Base-by-base conservation (phyloP, 2,113 vertebrate species). In the Haemorhous mexicanus region DNA sequence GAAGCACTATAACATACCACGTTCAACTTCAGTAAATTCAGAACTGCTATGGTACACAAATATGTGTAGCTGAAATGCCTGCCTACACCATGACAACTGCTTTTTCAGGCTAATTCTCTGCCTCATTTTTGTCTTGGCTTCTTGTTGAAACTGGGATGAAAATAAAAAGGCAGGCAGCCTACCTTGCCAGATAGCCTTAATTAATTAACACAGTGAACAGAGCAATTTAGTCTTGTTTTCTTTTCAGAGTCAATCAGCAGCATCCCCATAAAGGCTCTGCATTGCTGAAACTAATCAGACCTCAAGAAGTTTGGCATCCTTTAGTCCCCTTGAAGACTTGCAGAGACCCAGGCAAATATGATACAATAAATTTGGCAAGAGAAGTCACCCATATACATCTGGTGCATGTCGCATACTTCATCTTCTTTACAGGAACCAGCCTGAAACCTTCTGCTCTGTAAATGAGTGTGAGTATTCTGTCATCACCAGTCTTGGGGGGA, bases 301-400 rank as follows among this genome's bases (percentile, higher is more conserved):
- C 27, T 84, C 77, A 78, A 37, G 62, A 94, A 83, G 63, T 95
- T 53, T 92, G 83, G 73, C 84, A 75, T 74, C 69, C 43, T 32
- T 86, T 87, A 68, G 82, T 74, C 70, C 87, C 35, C 84, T 61
- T 97, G 43, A 96, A 82, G 89, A 93, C 69, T 91, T 84, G 73
- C 77, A 75, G 94, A 92, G 70, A 94, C 46, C 56, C 41, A 75
- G 78, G 44, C 49, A 93, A 87, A 56, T 47, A 72, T 39, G 66
- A 63, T 55, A 79, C 72, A 50, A 72, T 47, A 85, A 69, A 61
- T 80, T 82, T 96, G 94, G 83, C 70, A 87, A 77, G 37, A 85
- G 27, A 64, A 73, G 30, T 84, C 92, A 87, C 47, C 66, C 52
- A 2, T 80, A 81, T 75, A 94, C 77, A 83, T 92, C 84, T 94